These are phyloP conservation scores for Oedothorax gibbosus DNA, from an alignment of 1,140 invertebrate genomes.

Conservation along the genomic window DNA sequence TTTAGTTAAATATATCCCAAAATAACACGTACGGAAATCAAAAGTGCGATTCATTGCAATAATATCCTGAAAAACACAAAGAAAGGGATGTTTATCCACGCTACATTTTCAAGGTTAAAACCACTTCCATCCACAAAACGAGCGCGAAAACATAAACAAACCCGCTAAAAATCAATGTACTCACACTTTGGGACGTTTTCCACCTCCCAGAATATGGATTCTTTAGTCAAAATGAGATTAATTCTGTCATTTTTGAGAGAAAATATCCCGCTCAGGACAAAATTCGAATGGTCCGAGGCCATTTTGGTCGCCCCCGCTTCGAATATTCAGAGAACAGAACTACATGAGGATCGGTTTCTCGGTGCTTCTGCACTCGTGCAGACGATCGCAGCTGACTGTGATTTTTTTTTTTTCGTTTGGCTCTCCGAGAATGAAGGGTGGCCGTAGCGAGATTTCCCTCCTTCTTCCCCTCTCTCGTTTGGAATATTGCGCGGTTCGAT, in stretches of 20 bases:
- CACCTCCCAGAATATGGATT: conserved; percentile 24
- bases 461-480: background rate
- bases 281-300: background rate
- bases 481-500: no score
- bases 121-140: no score
- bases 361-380: background rate
- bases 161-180: background rate
- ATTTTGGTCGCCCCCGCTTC: background rate
- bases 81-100: background rate
- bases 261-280: conserved; percentile 34
- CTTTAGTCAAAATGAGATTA: conserved; percentile 20
- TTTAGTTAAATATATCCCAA: background rate
- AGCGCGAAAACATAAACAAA: conserved; percentile 11
- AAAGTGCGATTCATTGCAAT: background rate
- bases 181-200: conserved; percentile 36
- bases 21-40: background rate
- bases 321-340: background rate
- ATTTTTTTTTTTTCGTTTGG: conserved; percentile 11
- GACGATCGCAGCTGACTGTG: conserved; percentile 14
- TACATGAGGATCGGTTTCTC: background rate
- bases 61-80: background rate
- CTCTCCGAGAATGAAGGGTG: conserved; percentile 30
- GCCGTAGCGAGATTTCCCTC: conserved; percentile 22
- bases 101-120: background rate
- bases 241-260: conserved; percentile 1